Percentiles rank a stretch among this genome's conserved stretches.
Conservation (phyloP, 2,113 vertebrate species). For the Orcinus orca region DNA sequence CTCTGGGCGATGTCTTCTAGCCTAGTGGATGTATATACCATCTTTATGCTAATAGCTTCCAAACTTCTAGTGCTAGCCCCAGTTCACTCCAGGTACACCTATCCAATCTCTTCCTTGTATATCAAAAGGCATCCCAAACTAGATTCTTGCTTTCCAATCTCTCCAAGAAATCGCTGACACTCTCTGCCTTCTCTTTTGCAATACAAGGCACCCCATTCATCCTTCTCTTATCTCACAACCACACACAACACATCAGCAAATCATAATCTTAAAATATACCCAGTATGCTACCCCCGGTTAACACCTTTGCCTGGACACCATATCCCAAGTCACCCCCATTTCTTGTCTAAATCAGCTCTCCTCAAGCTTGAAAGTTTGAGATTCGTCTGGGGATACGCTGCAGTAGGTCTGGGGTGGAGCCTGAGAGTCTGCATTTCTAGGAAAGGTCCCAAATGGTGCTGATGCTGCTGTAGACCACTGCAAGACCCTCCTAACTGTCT, state of each 20-base stretch:
- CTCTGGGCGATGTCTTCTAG: neutral
- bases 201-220: neutral
- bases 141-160: neutral
- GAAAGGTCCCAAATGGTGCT: neutral
- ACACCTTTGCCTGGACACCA: neutral
- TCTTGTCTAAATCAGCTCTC: neutral
- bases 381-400: neutral
- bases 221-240: neutral
- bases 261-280: neutral
- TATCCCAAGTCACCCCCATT: neutral
- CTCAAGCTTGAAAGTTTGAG: neutral
- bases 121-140: neutral
- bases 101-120: neutral
- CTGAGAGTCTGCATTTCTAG: neutral
- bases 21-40: neutral
- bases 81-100: neutral
- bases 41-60: neutral
- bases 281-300: neutral
- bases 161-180: neutral
- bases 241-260: neutral
- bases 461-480: no score
- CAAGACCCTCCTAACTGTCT: neutral
- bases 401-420: rapidly evolving
- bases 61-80: neutral
- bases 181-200: neutral